These are phyloP conservation scores for Cyprinodon brontotheroides DNA, from an alignment of 2,113 vertebrate genomes.

Conservation along the genomic window DNA sequence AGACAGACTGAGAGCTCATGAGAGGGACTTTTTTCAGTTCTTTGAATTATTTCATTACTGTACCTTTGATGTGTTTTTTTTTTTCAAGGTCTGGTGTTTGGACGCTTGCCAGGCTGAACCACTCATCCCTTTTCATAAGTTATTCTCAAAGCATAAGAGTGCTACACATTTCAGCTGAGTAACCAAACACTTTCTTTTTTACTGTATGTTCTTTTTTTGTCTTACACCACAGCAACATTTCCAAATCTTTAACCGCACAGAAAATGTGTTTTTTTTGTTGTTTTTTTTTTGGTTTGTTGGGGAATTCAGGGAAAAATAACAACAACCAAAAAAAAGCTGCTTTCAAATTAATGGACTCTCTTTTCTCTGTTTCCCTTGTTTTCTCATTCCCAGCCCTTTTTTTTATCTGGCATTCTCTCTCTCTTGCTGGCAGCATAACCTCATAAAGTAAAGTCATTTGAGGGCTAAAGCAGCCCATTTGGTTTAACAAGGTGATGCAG, in stretches of 20 bases:
- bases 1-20: too few relatives aligned
- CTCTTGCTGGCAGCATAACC: constrained; percentile 65
- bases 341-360: constrained; percentile 28
- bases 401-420: constrained; percentile 23
- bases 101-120: accelerated
- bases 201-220: not conserved
- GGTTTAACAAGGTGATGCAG: constrained; percentile 76
- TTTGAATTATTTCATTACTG: too few relatives aligned
- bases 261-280: constrained; percentile 11
- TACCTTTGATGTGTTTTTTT: not conserved
- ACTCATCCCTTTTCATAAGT: constrained; percentile 1
- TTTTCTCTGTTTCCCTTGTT: not conserved
- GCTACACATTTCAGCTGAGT: too few relatives aligned
- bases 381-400: constrained; percentile 7
- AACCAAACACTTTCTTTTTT: too few relatives aligned
- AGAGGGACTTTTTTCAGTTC: too few relatives aligned
- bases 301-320: constrained; percentile 12
- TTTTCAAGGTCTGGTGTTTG: not conserved
- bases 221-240: constrained; percentile 6
- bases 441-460: constrained; percentile 71
- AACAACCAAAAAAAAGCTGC: constrained; percentile 7
- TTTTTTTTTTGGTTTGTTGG: constrained; percentile 22
- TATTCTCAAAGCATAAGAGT: not conserved
- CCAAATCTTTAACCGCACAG: constrained; percentile 20
- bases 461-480: constrained; percentile 65